phyloP scores from a whole-genome alignment of 2,797 vertebrate species.

The Cirrhinus molitorella region DNA sequence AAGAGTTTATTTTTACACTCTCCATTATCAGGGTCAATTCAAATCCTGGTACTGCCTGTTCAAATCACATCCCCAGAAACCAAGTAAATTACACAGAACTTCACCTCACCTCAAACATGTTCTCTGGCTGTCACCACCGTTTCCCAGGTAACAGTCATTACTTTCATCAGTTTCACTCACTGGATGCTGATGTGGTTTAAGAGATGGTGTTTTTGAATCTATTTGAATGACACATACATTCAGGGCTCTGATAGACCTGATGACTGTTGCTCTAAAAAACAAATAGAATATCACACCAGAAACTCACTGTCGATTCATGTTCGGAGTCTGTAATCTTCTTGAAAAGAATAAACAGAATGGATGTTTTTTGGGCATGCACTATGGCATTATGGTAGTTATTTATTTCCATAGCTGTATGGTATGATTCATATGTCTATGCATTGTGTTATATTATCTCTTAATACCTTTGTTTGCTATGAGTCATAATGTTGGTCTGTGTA shows the following conservation, averaged over 20 bases:
- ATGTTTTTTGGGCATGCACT: conserved; percentile 1
- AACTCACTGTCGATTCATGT: not conserved
- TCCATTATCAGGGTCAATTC: conserved; percentile 21
- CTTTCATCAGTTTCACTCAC: conserved; percentile 47
- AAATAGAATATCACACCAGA: not conserved
- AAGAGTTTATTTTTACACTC: conserved; percentile 20
- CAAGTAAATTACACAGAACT: conserved; percentile 13
- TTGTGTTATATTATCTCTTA: not conserved
- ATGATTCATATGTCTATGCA: not conserved
- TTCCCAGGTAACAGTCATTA: conserved; percentile 64
- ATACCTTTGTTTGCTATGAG: not conserved
- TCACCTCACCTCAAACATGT: conserved; percentile 1
- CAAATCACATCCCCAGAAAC: conserved; percentile 6
- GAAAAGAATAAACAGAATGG: not conserved
- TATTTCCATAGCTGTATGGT: not conserved
- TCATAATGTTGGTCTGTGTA: not conserved
- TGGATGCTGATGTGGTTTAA: conserved; percentile 50
- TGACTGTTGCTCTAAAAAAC: not conserved
- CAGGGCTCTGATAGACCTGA: not conserved
- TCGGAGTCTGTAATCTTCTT: not conserved
- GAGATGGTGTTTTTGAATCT: conserved; percentile 25
- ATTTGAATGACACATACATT: conserved; percentile 30
- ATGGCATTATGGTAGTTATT: not conserved
- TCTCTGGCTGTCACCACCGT: conserved; percentile 38
- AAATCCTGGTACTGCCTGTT: not conserved